Base-by-base conservation (phyloP, 1,140 invertebrate genomes). In the Arion vulgaris region DNA sequence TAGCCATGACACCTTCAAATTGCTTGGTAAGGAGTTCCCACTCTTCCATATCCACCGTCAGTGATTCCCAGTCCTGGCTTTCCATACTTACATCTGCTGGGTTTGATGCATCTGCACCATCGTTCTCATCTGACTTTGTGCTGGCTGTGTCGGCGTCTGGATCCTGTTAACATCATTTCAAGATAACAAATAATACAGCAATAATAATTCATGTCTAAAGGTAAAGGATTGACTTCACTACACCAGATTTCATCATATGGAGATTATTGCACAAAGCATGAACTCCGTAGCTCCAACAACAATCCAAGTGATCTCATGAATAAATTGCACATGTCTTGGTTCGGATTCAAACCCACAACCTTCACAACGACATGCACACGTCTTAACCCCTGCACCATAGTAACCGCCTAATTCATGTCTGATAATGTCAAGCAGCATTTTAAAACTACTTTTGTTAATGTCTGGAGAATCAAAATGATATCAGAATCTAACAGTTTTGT, bases 11-110 rank as follows among this genome's bases (percentile, higher is more conserved):
- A 92, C 98, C 97, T 91, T 98, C 97, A 81, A 98, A 93, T 93
- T 97, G 97, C 82, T 95, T 96, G 34, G 96, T 95, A 15, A 98
- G 92, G 41, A 97, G 91, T 34, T 95, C 95, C 95, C 97, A 98
- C 89, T 96, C 94, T 81, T 96, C 95, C 85, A 95, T 94, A 89
- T 98, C 97, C 83, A 95, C 94, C 26, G 96, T 96, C 32, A 98
- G 93, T 81, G 95, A 95, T 92, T 98, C 97, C 96, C 96, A 98
- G 41, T 95, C 94, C 38, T 80, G 71, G 93, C 93, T 74, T 28
- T 81, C 80, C 34, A 62, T 19, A 51, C 80, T 81, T 26, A 84
- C 45, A 45, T 88, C 84, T 68, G 32, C 66, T 23, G 97, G 94
- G 79, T 95, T 95, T 92, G 97, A 96, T 96, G 95, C 97, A 41